Conservation (phyloP, 2,797 vertebrate species). For the Rhinatrema bivittatum region DNA sequence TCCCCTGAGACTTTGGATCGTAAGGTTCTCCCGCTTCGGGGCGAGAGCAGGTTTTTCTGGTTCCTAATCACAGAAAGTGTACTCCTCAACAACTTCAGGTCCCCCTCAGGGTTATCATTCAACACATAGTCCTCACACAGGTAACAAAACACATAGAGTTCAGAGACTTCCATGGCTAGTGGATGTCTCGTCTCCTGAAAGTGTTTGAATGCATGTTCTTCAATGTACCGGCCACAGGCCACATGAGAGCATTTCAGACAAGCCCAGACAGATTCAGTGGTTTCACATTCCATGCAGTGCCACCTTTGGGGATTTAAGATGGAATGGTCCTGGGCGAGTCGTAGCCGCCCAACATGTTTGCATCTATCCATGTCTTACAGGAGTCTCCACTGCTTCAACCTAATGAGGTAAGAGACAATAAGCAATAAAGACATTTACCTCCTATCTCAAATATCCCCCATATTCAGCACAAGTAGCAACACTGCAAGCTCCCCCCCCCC, state of each 20-base stretch:
- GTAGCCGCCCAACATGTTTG: constrained; percentile 94
- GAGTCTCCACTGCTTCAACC: constrained; percentile 56
- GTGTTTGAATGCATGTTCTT: constrained; percentile 88
- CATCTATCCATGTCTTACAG: constrained; percentile 94
- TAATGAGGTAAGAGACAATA: not conserved
- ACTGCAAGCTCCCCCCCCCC: too few species aligned
- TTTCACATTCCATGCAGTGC: constrained; percentile 85
- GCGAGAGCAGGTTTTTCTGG: constrained; percentile 39
- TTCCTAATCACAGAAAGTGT: constrained; percentile 80
- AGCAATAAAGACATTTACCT: too few species aligned
- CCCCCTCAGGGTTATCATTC: constrained; percentile 93
- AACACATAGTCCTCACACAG: constrained; percentile 92
- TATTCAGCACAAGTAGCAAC: constrained; percentile 8
- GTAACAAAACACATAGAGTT: constrained; percentile 93
- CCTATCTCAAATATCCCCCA: too few species aligned
- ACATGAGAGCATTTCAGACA: constrained; percentile 97
- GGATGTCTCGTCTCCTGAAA: constrained; percentile 85
- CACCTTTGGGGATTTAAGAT: constrained; percentile 98
- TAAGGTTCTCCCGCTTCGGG: constrained; percentile 67
- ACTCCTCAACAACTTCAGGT: constrained; percentile 88
- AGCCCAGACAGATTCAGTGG: constrained; percentile 92
- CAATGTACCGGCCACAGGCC: constrained; percentile 89
- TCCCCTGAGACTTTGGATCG: constrained; percentile 70
- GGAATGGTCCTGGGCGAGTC: constrained; percentile 93
- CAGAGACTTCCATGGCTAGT: constrained; percentile 91